Conservation (phyloP, 2,113 vertebrate genomes). For the Myiagra hebetior region DNA sequence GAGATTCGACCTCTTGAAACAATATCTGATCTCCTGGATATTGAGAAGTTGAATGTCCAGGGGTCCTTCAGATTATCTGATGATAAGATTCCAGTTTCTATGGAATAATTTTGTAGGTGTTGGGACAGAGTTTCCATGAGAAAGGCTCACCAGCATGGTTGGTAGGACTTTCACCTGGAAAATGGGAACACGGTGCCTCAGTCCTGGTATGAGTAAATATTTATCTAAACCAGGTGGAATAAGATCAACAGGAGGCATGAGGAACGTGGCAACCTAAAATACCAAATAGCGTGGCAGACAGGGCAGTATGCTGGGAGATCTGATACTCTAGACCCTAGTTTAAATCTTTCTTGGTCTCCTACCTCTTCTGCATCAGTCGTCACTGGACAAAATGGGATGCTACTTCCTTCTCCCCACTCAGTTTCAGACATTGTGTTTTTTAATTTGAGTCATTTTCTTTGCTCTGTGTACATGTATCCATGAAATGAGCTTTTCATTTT, state of each 20-base stretch:
- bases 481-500: not conserved
- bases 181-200: slow-evolving; percentile 26
- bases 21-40: not conserved
- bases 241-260: slow-evolving; percentile 37
- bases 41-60: not conserved
- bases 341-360: not conserved
- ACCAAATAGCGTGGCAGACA: not conserved
- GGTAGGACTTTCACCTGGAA: slow-evolving; percentile 49
- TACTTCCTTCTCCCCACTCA: not conserved
- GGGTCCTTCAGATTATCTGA: not conserved
- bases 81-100: not conserved
- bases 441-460: not conserved
- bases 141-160: not conserved
- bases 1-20: not conserved
- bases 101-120: fast-evolving
- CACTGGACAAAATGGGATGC: not conserved
- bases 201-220: slow-evolving; percentile 57
- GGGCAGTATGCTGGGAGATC: not conserved
- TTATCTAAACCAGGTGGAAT: slow-evolving; percentile 48
- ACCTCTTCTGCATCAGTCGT: not conserved
- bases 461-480: not conserved
- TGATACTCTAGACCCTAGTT: not conserved
- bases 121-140: not conserved
- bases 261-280: not conserved
- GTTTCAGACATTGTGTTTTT: not conserved